A percentile compares a stretch with the other conserved stretches of the same genome.
phyloP scores from a whole-genome alignment of 2,113 vertebrate genomes.

The Alethe castanea region DNA sequence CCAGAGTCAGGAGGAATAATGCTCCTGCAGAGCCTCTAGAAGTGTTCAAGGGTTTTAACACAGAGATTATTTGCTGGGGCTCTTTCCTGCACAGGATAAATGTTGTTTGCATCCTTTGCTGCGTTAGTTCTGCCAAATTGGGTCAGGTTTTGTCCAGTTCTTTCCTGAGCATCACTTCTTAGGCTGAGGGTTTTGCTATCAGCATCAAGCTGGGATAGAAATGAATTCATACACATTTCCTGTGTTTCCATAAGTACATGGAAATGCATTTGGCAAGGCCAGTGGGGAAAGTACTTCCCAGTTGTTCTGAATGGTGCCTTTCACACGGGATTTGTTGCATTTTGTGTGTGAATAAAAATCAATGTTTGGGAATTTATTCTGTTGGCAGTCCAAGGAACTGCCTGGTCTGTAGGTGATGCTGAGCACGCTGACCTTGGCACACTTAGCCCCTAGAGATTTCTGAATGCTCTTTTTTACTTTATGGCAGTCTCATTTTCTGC shows the following conservation, averaged over 20 bases:
- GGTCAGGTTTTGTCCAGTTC: neutral
- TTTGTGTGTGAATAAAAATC: neutral
- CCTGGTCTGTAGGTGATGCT: neutral
- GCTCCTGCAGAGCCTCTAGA: neutral
- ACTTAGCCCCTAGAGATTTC: rapidly evolving
- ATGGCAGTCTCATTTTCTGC: neutral
- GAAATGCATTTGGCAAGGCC: neutral
- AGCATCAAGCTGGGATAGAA: neutral
- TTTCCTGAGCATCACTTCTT: neutral
- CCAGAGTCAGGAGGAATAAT: neutral
- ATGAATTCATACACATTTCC: neutral
- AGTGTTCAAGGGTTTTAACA: neutral
- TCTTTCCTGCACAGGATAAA: neutral
- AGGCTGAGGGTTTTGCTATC: neutral
- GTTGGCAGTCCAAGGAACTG: neutral
- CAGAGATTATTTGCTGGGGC: neutral
- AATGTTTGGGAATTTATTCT: neutral
- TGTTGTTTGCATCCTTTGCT: neutral
- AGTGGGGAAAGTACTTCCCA: neutral
- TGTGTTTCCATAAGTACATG: neutral
- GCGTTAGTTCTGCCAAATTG: neutral
- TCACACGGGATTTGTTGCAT: neutral
- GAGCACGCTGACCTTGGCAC: neutral
- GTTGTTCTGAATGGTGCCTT: neutral
- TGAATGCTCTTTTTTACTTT: neutral